phyloP scores from a whole-genome alignment of 92 coral and sea anemone genomes.

The Hydrozoanthus gracilis region DNA sequence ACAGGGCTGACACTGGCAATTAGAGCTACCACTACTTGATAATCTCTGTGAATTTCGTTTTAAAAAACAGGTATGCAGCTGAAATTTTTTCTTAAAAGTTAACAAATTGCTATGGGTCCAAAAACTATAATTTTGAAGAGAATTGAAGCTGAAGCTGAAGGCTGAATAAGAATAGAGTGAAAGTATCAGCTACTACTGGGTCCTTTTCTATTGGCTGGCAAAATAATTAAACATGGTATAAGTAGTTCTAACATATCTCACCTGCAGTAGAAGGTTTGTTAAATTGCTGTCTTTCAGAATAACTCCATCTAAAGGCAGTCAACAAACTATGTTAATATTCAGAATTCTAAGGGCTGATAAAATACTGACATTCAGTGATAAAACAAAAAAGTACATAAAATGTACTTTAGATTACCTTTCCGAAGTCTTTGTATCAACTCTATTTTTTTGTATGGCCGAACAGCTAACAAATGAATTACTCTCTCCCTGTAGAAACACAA shows the following conservation, averaged over 20 bases:
- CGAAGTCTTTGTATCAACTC: slow-evolving; percentile 80
- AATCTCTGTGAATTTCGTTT: too few relatives aligned
- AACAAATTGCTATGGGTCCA: too few relatives aligned
- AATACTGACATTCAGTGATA: not conserved
- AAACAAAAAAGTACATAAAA: not conserved
- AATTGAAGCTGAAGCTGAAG: too few relatives aligned
- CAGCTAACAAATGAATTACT: slow-evolving; percentile 92
- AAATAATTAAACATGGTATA: not conserved
- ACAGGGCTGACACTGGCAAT: too few relatives aligned
- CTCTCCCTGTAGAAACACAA: slow-evolving; percentile 75
- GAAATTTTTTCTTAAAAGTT: too few relatives aligned
- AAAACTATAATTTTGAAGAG: too few relatives aligned
- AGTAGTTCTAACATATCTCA: slow-evolving; percentile 21
- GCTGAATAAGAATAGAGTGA: not conserved
- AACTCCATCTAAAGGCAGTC: slow-evolving; percentile 80
- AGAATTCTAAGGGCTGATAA: not conserved
- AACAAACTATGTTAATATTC: not conserved
- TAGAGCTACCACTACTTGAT: too few relatives aligned
- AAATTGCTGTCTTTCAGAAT: slow-evolving; percentile 85
- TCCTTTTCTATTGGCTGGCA: too few relatives aligned
- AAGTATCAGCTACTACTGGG: not conserved
- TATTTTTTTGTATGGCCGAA: slow-evolving; percentile 90
- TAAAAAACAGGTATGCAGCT: too few relatives aligned
- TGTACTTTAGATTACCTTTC: slow-evolving; percentile 68
- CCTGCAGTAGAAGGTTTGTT: slow-evolving; percentile 91